Evolutionary conservation across 1,140 invertebrate species (phyloP).

Genomic region (Vanessa tameamea): DNA sequence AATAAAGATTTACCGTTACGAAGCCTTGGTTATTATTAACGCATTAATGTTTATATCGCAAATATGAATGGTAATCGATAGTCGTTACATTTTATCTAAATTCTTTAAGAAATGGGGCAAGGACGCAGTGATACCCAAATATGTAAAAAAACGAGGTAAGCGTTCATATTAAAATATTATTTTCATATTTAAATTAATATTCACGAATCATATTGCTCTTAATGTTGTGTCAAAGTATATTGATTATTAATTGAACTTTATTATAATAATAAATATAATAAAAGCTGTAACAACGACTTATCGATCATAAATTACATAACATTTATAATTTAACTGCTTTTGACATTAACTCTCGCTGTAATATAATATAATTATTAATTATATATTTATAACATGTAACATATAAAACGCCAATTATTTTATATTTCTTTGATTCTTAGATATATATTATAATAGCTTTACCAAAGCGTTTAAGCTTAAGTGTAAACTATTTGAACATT

Average conservation of each 20-base stretch:
- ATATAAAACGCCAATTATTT: no score
- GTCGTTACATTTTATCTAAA: constrained; percentile 28
- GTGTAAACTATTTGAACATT: no score
- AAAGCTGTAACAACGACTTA: background rate
- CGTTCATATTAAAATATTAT: constrained; percentile 11
- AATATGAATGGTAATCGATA: constrained; percentile 20
- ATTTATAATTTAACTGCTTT: background rate
- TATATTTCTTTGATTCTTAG: no score
- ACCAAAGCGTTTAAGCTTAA: no score
- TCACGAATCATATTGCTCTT: constrained; percentile 7
- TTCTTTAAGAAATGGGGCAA: constrained; percentile 28
- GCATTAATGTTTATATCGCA: constrained; percentile 17
- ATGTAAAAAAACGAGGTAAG: constrained; percentile 21
- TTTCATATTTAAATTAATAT: constrained; percentile 1
- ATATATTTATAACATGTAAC: background rate
- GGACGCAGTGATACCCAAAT: constrained; percentile 28
- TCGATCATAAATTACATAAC: background rate
- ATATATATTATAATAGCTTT: no score
- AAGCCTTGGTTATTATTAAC: constrained; percentile 16
- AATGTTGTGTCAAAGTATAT: background rate
- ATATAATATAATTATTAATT: background rate
- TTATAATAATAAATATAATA: background rate
- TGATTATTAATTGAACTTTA: background rate
- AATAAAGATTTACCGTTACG: constrained; percentile 7
- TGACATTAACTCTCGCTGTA: constrained; percentile 4